Evolutionary conservation across 64 coral and sea anemone genomes (phyloP).

Genomic region (Catalaphyllia jardinei): DNA sequence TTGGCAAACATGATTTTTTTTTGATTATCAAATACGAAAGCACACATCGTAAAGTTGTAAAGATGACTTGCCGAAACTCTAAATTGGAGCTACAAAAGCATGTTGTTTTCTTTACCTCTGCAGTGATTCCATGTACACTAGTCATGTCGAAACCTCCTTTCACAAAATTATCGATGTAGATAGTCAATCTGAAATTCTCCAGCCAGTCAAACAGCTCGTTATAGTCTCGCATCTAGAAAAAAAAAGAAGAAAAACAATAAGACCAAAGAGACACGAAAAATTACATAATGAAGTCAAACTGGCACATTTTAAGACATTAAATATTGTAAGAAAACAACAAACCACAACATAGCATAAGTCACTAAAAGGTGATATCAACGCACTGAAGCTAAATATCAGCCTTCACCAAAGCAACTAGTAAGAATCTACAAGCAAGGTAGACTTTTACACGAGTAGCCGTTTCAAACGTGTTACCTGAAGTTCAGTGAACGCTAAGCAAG

Average conservation of each 20-base stretch:
- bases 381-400: too few relatives aligned
- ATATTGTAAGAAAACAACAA: too few relatives aligned
- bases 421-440: too few relatives aligned
- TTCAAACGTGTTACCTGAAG: neutral
- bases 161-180: conserved; percentile 97
- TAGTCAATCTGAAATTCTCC: conserved; percentile 72
- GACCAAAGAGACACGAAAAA: neutral
- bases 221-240: conserved; percentile 85
- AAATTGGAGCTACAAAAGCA: neutral
- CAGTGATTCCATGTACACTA: conserved; percentile 75
- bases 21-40: too few relatives aligned
- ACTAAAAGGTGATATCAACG: too few relatives aligned
- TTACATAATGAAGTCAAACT: neutral
- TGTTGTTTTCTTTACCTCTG: conserved; percentile 64
- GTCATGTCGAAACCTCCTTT: conserved; percentile 94
- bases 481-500: neutral
- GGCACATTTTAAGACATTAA: too few relatives aligned
- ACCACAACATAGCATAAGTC: too few relatives aligned
- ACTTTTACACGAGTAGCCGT: neutral
- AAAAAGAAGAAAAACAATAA: neutral
- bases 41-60: too few relatives aligned
- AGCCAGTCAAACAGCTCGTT: conserved; percentile 95
- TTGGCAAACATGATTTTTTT: too few relatives aligned
- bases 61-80: neutral
- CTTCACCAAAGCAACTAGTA: too few relatives aligned